Base-by-base conservation (phyloP, 1,140 invertebrate genomes). In the Helicoverpa armigera region DNA sequence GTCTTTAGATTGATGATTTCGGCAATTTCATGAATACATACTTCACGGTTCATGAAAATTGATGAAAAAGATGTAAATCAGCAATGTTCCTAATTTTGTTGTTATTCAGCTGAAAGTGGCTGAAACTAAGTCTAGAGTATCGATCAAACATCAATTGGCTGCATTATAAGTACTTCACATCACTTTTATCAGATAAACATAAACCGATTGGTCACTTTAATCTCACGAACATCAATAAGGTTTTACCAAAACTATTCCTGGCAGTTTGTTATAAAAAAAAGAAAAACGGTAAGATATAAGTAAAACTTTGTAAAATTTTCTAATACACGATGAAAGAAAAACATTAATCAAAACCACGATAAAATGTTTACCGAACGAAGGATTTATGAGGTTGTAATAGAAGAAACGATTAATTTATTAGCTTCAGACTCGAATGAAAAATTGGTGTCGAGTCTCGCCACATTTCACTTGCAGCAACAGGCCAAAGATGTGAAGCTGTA, bases 101-200 rank as follows among this genome's bases (percentile, higher is more conserved):
- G 82, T 56, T 83, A 58, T 54, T 58, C 13, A 60, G 80, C 69
- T 77, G 80, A 81, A 80, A 51, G 58, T 29, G 54, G 80, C 69
- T 77, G 80, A 81, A 80, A 51, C 65, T 29, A 35, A 60, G 53
- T 70, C 31, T 63, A 60, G 51, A 79, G 67, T 63, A 90, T 92
- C 89, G 87, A 92, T 89, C 85, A 88, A 88, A 87, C 85, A 82
- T 72, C 74, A 82, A 82, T 86, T 54, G 58, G 51, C 50, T 81
- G 79, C 80, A 83, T 65, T 31, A 65, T 83, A 84, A 72, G 65
- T 84, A 82, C 58, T 84, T 84, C 80, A 81, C 56, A 84, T 79
- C 56, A 72, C 65, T 50, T 80, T 90, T 92, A 92, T 92, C 90
- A 80, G 88, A 91, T 90, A 90, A 74, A 89, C 53, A 70, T 87